These are phyloP conservation scores for Zosterops japonicus DNA, from an alignment of 2,113 vertebrate genomes.

Conservation along the genomic window DNA sequence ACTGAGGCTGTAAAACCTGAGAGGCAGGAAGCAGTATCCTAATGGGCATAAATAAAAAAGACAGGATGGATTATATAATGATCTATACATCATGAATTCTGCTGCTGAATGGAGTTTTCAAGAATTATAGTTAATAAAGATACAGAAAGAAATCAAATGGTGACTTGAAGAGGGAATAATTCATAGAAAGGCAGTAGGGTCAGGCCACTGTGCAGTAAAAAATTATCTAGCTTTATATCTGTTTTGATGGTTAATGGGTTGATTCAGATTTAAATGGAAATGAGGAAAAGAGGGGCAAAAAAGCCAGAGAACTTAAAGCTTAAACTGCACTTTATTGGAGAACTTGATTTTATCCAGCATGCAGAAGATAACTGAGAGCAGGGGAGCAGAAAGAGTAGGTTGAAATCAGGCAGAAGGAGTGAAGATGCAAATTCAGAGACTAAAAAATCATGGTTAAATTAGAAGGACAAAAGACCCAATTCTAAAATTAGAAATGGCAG, in stretches of 20 bases:
- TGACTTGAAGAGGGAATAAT: neutral
- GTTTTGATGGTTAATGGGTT: neutral
- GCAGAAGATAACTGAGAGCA: neutral
- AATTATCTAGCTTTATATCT: neutral
- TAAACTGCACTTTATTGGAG: neutral
- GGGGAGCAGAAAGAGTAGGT: neutral
- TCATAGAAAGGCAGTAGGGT: neutral
- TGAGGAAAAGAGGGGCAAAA: neutral
- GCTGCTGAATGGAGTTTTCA: neutral
- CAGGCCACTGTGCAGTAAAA: neutral
- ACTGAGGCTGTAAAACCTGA: neutral
- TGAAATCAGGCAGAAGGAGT: neutral
- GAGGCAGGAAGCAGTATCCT: neutral
- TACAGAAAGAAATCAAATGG: neutral
- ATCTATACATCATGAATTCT: neutral
- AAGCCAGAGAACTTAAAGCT: neutral
- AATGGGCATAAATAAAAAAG: conserved; percentile 38
- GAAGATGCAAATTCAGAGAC: neutral
- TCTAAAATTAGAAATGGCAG: neutral
- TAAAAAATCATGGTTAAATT: neutral
- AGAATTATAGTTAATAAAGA: neutral
- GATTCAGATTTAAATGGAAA: neutral
- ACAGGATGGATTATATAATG: neutral
- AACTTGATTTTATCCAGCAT: neutral
- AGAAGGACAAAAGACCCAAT: neutral